Evolutionary conservation across 1,140 invertebrate genomes (phyloP).

Genomic region (Patella vulgata): DNA sequence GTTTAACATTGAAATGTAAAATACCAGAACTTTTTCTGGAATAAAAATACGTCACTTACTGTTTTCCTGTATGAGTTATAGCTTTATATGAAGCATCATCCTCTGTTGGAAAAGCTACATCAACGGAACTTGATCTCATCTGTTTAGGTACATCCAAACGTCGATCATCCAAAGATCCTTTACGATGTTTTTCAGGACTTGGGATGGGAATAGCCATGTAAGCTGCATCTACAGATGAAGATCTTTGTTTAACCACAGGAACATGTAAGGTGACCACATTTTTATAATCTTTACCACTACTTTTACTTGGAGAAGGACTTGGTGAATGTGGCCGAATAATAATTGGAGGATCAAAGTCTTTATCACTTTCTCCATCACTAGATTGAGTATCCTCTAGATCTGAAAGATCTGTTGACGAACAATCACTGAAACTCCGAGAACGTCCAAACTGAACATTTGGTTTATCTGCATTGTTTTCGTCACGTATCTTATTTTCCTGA

Average conservation of each 20-base stretch:
- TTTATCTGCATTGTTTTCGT: conserved; percentile 5
- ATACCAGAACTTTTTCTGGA: too few species aligned
- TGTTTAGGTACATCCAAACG: conserved; percentile 41
- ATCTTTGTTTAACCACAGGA: conserved; percentile 57
- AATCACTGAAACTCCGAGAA: conserved; percentile 11
- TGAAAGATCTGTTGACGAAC: too few species aligned
- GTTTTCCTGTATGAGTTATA: conserved; percentile 35
- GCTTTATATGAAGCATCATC: conserved; percentile 86
- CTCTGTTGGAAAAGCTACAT: conserved; percentile 88
- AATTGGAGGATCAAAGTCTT: too few species aligned
- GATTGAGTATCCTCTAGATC: too few species aligned
- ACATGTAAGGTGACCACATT: conserved; percentile 58
- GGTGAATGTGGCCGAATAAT: too few species aligned
- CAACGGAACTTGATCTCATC: conserved; percentile 84
- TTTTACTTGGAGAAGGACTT: too few species aligned
- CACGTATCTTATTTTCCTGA: conserved; percentile 31
- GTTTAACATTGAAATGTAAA: too few species aligned
- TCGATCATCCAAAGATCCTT: conserved; percentile 22
- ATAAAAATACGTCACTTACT: too few species aligned
- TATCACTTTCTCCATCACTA: conserved; percentile 29
- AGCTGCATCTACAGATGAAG: conserved; percentile 58
- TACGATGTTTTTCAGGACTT: conserved; percentile 21
- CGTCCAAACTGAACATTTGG: conserved; percentile 2
- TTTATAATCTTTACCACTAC: conserved; percentile 32
- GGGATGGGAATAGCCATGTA: conserved; percentile 30